Base-by-base conservation (phyloP, 2,113 vertebrate genomes). In the Spheniscus mendiculus region DNA sequence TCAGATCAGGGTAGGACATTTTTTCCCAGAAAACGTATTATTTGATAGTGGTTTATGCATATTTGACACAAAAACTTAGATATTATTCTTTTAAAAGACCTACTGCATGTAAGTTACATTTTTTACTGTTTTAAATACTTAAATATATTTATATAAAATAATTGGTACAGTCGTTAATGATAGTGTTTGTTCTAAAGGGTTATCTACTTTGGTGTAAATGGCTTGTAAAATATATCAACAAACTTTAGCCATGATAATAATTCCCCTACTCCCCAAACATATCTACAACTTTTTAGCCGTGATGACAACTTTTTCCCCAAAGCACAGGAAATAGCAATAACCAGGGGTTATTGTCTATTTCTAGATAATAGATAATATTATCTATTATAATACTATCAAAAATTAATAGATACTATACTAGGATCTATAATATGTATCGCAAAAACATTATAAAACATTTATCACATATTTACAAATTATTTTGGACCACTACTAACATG, bases 381-480 rank as follows among this genome's bases (percentile, higher is more conserved):
- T 77, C 56, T 97, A 90, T 74, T 53, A 20, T 11, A 34, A 11
- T 53, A 22, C 29, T 55, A 47, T 21, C 1, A 78, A 76, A 65
- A 96, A 70, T 63, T 81, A 96, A 53, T 25, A 73, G n/a, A 32
- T 85, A 89, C 93, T 82, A 74, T 5, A 52, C 26, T 90, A 97
- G 79, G 74, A 95, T 96, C 85, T 95, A 96, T 87, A 94, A 71
- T 78, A 94, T 65, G 22, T 42, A 97, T 79, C 74, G 93, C 53
- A 97, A 97, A 97, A 94, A 89, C 49, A 23, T 50, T 50, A 50
- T 50, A 50, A 23, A 50, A 50, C 56, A 95, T 97, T 97, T 97
- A 93, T 96, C 91, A 96, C 77, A 22, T 53, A 96, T 89, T 96
- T 96, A 94, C 88, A 92, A 95, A 97, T 96, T 95, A 90, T 94